phyloP scores from a whole-genome alignment of 2,113 vertebrate species.

The Brachirus orientalis region DNA sequence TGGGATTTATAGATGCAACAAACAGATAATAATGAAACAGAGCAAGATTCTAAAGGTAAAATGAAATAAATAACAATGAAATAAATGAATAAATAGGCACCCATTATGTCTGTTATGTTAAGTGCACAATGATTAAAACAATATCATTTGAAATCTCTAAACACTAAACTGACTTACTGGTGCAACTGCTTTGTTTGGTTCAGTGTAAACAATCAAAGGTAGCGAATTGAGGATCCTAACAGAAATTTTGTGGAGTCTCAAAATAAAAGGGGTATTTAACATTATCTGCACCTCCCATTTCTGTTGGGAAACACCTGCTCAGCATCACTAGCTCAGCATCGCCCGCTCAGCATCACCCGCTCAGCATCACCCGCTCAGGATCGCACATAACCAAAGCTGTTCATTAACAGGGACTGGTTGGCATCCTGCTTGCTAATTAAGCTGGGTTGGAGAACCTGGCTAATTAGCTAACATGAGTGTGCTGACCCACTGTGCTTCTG shows the following conservation, averaged over 20 bases:
- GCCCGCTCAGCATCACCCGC: too few relatives aligned
- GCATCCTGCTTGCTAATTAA: conserved; percentile 60
- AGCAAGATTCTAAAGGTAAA: too few relatives aligned
- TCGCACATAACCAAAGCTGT: conserved; percentile 34
- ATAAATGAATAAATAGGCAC: too few relatives aligned
- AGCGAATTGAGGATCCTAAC: not conserved
- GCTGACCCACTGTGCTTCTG: conserved; percentile 40
- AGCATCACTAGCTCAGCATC: too few relatives aligned
- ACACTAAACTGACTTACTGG: too few relatives aligned
- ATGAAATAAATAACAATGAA: too few relatives aligned
- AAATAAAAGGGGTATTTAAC: not conserved
- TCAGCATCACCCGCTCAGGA: conserved; percentile 34
- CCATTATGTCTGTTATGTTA: too few relatives aligned
- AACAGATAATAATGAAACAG: too few relatives aligned
- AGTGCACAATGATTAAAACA: too few relatives aligned
- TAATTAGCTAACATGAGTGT: conserved; percentile 61
- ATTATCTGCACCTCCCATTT: not conserved
- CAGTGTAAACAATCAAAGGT: not conserved
- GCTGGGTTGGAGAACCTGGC: conserved; percentile 42
- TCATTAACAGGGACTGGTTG: conserved; percentile 53
- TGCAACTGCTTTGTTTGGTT: not conserved
- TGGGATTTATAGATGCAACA: too few relatives aligned
- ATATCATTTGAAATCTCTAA: too few relatives aligned
- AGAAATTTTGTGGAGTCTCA: not conserved
- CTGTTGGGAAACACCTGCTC: conserved; percentile 31